Percentiles rank a stretch among this genome's conserved stretches.
Conservation (phyloP, 2,797 vertebrate genomes). For the Meriones psammophilus region DNA sequence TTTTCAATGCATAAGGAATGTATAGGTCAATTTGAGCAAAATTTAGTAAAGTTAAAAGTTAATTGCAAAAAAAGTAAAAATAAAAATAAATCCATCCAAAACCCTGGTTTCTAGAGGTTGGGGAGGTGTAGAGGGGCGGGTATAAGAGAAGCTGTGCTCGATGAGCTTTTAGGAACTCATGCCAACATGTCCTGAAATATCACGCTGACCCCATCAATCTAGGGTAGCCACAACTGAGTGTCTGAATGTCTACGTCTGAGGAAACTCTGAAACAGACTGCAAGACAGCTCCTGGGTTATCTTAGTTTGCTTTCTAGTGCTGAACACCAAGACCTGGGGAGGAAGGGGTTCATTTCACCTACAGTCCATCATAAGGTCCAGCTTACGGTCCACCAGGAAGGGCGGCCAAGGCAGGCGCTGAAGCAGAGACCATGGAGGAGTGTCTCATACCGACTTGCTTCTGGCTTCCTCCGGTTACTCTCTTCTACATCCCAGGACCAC, state of each 20-base stretch:
- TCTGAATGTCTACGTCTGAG: not conserved
- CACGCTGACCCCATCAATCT: not conserved
- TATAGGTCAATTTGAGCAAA: not conserved
- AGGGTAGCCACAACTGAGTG: not conserved
- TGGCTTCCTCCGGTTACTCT: not conserved
- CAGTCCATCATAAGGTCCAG: too few species aligned
- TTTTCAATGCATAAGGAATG: not conserved
- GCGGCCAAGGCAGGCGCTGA: not conserved
- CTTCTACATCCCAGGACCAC: not conserved
- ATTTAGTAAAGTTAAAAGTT: not conserved
- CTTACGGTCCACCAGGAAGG: not conserved
- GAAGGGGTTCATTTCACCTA: not conserved
- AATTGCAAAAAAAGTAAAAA: not conserved
- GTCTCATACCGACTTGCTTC: not conserved
- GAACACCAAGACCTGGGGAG: not conserved
- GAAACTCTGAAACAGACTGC: not conserved
- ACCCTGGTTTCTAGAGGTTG: too few species aligned
- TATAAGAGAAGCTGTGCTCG: not conserved
- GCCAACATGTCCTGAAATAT: not conserved
- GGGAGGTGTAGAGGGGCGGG: too few species aligned
- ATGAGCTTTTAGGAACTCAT: not conserved
- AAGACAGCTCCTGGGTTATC: not conserved
- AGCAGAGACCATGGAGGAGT: not conserved
- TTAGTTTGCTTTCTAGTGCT: not conserved
- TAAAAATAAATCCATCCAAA: too few species aligned